phyloP scores from a whole-genome alignment of 1,140 invertebrate genomes.

The Hormaphis cornu region DNA sequence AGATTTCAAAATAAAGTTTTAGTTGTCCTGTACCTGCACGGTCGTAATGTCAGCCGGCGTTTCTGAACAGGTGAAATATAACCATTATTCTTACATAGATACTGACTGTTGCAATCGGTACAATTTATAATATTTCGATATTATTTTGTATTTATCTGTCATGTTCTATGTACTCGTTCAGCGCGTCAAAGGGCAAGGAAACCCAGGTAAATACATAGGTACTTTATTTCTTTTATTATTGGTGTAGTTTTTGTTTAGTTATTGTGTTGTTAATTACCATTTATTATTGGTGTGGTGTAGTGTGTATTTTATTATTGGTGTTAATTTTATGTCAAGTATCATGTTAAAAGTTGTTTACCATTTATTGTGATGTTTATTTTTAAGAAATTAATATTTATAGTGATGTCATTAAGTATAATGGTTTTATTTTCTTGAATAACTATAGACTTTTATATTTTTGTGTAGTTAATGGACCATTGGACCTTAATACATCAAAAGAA shows the following conservation, averaged over 20 bases:
- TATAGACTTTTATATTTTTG: constrained; percentile 30
- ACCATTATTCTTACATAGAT: constrained; percentile 31
- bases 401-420: not conserved
- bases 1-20: not conserved
- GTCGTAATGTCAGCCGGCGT: constrained; percentile 45
- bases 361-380: too few species aligned
- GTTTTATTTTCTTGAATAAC: not conserved
- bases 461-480: constrained; percentile 12
- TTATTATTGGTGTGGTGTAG: too few species aligned
- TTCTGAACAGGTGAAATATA: constrained; percentile 42
- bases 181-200: constrained; percentile 86
- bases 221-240: not conserved
- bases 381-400: too few species aligned
- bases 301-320: too few species aligned
- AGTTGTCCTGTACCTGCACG: constrained; percentile 12
- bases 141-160: constrained; percentile 37
- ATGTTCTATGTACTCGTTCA: constrained; percentile 43
- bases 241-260: not conserved
- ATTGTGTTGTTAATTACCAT: not conserved
- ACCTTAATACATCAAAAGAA: constrained; percentile 1
- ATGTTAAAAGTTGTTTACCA: too few species aligned
- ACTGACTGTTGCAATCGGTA: constrained; percentile 27
- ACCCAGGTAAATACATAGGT: constrained; percentile 52
- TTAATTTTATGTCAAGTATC: too few species aligned
- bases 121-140: constrained; percentile 32